Evolutionary conservation across 2,797 vertebrate species (phyloP).

Genomic region (Urocyon cinereoargenteus): DNA sequence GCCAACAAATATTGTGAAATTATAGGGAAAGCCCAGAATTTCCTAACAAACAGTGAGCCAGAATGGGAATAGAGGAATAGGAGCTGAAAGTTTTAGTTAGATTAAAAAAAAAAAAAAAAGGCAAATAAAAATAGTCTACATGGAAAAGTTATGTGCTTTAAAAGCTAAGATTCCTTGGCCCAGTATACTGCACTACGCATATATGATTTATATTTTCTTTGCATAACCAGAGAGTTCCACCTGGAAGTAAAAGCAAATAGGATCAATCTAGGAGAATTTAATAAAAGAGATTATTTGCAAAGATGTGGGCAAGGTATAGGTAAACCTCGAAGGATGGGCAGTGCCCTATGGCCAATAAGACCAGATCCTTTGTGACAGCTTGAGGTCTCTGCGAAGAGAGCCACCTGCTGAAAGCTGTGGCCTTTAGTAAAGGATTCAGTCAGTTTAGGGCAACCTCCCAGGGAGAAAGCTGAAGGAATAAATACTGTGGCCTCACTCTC

Average conservation of each 20-base stretch:
- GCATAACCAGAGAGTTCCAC: not conserved
- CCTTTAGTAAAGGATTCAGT: not conserved
- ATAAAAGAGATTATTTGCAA: not conserved
- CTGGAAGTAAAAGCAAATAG: not conserved
- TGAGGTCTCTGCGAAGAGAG: not conserved
- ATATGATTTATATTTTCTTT: constrained; percentile 7
- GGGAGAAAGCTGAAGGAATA: not conserved
- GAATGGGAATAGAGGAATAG: not conserved
- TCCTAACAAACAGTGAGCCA: not conserved
- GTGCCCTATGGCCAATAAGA: not conserved
- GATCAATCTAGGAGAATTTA: not conserved
- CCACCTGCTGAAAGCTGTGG: not conserved
- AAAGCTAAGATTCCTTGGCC: not conserved
- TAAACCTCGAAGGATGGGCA: not conserved
- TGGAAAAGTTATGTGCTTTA: not conserved
- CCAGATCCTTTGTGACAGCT: not conserved
- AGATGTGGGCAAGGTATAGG: not conserved
- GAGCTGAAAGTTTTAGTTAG: not conserved
- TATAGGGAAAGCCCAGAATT: not conserved
- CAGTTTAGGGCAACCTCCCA: not conserved
- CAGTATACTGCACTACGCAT: not conserved
- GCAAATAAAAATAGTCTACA: not conserved
- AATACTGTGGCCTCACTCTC: not conserved
- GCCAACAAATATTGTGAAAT: not conserved
- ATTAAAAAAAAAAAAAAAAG: not conserved